Evolutionary conservation across 2,113 vertebrate species (phyloP).

Genomic region (Micronycteris hirsuta): DNA sequence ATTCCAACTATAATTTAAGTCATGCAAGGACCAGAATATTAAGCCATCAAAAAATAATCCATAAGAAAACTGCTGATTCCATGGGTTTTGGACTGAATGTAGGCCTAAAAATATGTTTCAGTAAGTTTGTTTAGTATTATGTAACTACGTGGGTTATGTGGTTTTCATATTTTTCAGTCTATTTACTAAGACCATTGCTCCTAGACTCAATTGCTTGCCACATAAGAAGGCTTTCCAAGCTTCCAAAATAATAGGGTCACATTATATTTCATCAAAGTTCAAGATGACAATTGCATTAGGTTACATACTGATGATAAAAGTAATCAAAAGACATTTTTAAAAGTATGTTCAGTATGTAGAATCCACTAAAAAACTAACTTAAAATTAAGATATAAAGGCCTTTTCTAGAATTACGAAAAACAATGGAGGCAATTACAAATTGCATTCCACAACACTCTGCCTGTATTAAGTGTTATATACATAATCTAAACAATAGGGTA

Average conservation of each 20-base stretch:
- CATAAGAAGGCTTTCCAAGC: slow-evolving; percentile 29
- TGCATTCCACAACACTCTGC: background rate
- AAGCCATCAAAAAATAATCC: slow-evolving; percentile 59
- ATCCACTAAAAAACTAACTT: background rate
- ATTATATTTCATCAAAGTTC: slow-evolving; percentile 15
- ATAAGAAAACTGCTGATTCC: slow-evolving; percentile 62
- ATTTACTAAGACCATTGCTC: slow-evolving; percentile 63
- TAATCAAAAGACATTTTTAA: slow-evolving; percentile 9
- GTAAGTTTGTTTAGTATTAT: slow-evolving; percentile 63
- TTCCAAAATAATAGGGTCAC: slow-evolving; percentile 44
- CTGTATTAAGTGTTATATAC: background rate
- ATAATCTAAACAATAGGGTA: background rate
- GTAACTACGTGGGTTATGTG: slow-evolving; percentile 66
- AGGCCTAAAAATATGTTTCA: slow-evolving; percentile 60
- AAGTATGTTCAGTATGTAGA: background rate
- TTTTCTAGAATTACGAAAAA: background rate
- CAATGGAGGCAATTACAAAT: background rate
- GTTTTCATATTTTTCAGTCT: slow-evolving; percentile 68
- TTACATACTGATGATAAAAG: slow-evolving; percentile 1
- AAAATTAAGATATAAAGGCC: background rate
- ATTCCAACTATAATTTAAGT: slow-evolving; percentile 38
- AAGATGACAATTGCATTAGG: background rate
- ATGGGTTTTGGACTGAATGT: slow-evolving; percentile 36
- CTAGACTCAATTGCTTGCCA: slow-evolving; percentile 58
- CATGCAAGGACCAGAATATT: slow-evolving; percentile 53